Base-by-base conservation (phyloP, 2,113 vertebrate species). In the Lasiurus cinereus region DNA sequence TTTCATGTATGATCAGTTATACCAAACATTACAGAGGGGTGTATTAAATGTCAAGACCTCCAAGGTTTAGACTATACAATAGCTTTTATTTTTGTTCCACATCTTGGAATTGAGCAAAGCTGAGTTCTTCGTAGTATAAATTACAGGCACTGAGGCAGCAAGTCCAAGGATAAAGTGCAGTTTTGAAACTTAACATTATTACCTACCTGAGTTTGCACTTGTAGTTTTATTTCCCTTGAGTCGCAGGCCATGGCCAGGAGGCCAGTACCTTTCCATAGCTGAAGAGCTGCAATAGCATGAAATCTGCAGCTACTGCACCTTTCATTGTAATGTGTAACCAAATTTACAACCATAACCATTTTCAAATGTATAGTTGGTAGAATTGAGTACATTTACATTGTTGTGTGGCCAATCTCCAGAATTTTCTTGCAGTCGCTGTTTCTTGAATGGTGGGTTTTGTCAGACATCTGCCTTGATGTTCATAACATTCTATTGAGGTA, bases 31-130 rank as follows among this genome's bases (percentile, higher is more conserved):
- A 67, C 18, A 59, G 31, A 56, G 29, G 12, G 43, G 54, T 33
- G 8, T 36, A 54, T 83, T 94, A 46, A 79, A 76, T 59, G 72
- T 72, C 36, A 15, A 72, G 15, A 69, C 50, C 6, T 50, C 89
- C 39, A 85, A 54, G 16, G 67, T 92, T 70, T 56, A 72, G 15
- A 79, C 36, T 62, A 12, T 80, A 48, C 78, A 97, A 54, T 18
- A 73, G 46, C 39, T 76, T 91, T 89, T 77, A 33, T 5, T 90
- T 90, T 83, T 83, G 31, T 83, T 83, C 76, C 24, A 29, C 11
- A 27, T 77, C 66, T 91, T 64, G 64, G 70, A 88, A 88, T n/a
- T 62, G 46, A 80, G 80, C 13, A 90, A 48, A 66, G 29, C 2
- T 33, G 13, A 54, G 27, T 69, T 29, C 16, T 82, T 78, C 79